Conservation (phyloP, 2,797 vertebrate species). For the Pelochelys cantorii region DNA sequence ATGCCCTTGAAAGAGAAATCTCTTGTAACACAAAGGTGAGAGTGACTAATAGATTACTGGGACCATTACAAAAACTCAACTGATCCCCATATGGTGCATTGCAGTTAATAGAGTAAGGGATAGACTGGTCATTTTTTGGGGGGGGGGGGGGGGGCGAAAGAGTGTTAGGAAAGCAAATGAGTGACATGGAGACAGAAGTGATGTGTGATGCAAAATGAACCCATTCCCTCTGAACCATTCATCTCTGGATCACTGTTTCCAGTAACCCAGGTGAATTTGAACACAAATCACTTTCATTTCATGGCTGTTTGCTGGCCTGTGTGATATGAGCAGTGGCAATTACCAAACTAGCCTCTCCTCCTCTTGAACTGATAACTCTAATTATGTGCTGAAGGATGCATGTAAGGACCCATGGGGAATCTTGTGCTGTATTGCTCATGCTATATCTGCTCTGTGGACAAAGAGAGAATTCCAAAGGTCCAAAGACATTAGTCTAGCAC, state of each 20-base stretch:
- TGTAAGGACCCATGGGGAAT: background rate
- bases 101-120: conserved; percentile 73
- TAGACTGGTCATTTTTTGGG: conserved; percentile 73
- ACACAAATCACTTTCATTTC: conserved; percentile 80
- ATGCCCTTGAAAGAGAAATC: conserved; percentile 70
- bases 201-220: conserved; percentile 74
- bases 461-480: conserved; percentile 42
- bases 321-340: conserved; percentile 76
- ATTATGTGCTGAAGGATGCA: background rate
- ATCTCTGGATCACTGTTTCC: conserved; percentile 76
- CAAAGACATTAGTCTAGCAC: conserved; percentile 40
- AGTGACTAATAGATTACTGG: conserved; percentile 69
- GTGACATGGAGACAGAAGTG: conserved; percentile 74
- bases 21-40: conserved; percentile 70
- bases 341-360: conserved; percentile 61
- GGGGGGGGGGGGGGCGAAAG: conserved; percentile 49
- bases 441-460: conserved; percentile 56
- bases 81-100: conserved; percentile 77
- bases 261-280: conserved; percentile 71
- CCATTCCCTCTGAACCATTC: conserved; percentile 76
- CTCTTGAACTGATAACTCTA: conserved; percentile 59
- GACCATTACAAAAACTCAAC: conserved; percentile 74
- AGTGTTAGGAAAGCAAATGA: conserved; percentile 73
- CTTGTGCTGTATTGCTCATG: conserved; percentile 33
- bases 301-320: conserved; percentile 79